Conservation (phyloP, 2,113 vertebrate genomes). For the Scytalopus superciliaris region DNA sequence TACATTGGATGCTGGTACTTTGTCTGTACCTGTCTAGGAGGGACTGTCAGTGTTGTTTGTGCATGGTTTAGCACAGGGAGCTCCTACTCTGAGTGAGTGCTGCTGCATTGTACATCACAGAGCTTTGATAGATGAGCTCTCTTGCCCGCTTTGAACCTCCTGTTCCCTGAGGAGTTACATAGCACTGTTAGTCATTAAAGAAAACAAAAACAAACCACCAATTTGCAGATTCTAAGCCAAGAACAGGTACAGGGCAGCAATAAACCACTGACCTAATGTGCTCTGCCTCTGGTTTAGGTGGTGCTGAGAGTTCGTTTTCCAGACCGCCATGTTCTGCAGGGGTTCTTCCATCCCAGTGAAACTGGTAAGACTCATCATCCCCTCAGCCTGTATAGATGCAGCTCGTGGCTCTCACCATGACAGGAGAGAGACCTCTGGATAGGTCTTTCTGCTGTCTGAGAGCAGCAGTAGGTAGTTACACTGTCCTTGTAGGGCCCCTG, state of each 20-base stretch:
- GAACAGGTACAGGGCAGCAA: background rate
- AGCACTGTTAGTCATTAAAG: background rate
- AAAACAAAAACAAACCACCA: background rate
- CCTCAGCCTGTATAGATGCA: background rate
- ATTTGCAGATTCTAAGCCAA: background rate
- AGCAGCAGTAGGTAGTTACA: background rate
- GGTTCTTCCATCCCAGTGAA: conserved; percentile 89
- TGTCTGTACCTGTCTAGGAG: background rate
- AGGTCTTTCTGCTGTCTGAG: background rate
- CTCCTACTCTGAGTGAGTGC: background rate
- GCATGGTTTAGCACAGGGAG: background rate
- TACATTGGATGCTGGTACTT: background rate
- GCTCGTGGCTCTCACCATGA: background rate
- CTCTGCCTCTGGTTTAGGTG: conserved; percentile 77
- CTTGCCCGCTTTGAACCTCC: background rate
- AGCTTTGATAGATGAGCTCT: background rate
- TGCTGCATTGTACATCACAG: background rate
- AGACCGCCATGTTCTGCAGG: conserved; percentile 90
- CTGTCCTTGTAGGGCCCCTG: background rate
- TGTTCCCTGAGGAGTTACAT: background rate
- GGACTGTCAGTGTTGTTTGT: background rate
- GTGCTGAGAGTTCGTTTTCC: conserved; percentile 91
- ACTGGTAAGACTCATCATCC: conserved; percentile 76
- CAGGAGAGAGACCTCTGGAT: background rate
- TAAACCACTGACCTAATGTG: background rate